These are phyloP conservation scores for Pocillopora meandrina DNA, from an alignment of 92 coral and sea anemone species.

Conservation along the genomic window DNA sequence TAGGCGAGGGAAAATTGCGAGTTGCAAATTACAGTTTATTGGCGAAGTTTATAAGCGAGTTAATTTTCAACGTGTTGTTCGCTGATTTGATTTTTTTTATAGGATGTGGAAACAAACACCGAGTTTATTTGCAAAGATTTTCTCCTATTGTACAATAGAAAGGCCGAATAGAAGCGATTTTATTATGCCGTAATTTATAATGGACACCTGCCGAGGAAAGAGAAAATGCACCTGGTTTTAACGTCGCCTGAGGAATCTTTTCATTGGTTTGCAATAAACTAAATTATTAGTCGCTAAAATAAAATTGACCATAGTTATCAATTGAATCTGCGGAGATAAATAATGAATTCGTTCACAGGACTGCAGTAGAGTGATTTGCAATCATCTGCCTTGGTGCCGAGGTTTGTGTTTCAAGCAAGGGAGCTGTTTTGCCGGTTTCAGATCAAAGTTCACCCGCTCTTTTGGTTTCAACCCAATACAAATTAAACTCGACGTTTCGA, in stretches of 20 bases:
- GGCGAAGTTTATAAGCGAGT: slow-evolving; percentile 38
- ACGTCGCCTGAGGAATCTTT: slow-evolving; percentile 18
- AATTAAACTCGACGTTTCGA: neutral
- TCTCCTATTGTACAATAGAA: slow-evolving; percentile 14
- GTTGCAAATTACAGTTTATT: slow-evolving; percentile 18
- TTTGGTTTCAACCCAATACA: slow-evolving; percentile 9
- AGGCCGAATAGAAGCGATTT: slow-evolving; percentile 11
- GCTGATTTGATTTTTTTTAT: slow-evolving; percentile 7
- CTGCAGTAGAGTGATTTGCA: slow-evolving; percentile 26
- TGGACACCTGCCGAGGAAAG: slow-evolving; percentile 25
- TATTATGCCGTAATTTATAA: slow-evolving; percentile 26
- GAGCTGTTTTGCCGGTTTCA: neutral
- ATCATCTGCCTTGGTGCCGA: neutral
- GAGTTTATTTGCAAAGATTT: slow-evolving; percentile 22
- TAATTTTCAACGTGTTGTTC: slow-evolving; percentile 27
- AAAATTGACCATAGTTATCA: slow-evolving; percentile 60
- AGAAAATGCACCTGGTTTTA: slow-evolving; percentile 28
- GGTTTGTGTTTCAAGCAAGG: neutral
- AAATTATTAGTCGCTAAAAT: slow-evolving; percentile 36
- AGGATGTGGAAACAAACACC: slow-evolving; percentile 24
- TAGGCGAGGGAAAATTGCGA: slow-evolving; percentile 27
- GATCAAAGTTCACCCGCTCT: slow-evolving; percentile 14
- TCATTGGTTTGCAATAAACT: slow-evolving; percentile 57
- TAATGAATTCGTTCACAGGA: slow-evolving; percentile 48
- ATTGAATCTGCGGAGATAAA: slow-evolving; percentile 53